Conservation (phyloP, 2,797 vertebrate genomes). For the Ceryle rudis region DNA sequence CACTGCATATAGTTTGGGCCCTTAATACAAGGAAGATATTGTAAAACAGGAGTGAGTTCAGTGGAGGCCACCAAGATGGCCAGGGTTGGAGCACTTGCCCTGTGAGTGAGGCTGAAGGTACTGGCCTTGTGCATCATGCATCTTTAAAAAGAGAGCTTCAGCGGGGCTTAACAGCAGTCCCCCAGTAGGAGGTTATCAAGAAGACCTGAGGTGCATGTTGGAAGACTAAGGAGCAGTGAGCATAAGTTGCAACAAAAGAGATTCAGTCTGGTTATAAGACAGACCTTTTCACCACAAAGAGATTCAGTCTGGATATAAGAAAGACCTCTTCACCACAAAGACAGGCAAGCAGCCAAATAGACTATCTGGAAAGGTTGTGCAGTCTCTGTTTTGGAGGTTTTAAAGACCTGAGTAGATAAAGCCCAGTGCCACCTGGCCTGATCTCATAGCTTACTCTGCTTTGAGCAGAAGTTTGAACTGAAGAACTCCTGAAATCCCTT, state of each 20-base stretch:
- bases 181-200: neutral
- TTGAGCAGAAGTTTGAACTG: too few species aligned
- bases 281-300: neutral
- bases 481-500: neutral
- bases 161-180: fast-evolving
- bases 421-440: neutral
- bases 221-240: neutral
- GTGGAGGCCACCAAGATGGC: neutral
- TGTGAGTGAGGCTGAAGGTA: neutral
- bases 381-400: neutral
- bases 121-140: neutral
- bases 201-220: neutral
- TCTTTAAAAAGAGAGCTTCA: neutral
- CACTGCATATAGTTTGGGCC: too few species aligned
- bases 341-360: neutral
- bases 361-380: neutral
- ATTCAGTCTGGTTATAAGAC: neutral
- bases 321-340: neutral
- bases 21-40: too few species aligned
- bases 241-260: neutral
- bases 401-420: neutral
- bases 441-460: neutral
- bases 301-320: neutral
- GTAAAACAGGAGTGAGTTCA: neutral
- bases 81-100: neutral